phyloP scores from a whole-genome alignment of 30 jellyfish, hydroid and myxozoan genomes.

The Cassiopea xamachana region DNA sequence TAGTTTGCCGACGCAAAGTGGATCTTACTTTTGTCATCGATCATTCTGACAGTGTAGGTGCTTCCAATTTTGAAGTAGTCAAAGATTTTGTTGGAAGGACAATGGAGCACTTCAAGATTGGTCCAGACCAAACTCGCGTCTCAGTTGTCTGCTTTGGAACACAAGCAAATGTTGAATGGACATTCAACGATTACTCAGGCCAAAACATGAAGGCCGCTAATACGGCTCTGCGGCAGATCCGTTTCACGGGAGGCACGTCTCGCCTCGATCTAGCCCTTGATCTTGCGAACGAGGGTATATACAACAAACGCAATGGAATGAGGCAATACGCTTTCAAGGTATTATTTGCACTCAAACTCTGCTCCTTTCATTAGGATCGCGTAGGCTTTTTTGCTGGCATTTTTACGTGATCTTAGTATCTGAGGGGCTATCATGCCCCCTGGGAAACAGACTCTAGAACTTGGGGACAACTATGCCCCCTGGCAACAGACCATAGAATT shows the following conservation, averaged over 20 bases:
- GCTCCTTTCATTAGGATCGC: not conserved
- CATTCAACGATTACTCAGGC: conserved; percentile 77
- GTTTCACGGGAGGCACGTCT: conserved; percentile 78
- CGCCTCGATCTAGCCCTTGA: conserved; percentile 83
- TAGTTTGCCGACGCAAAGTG: conserved; percentile 81
- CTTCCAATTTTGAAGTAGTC: conserved; percentile 58
- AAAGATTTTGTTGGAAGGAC: conserved; percentile 65
- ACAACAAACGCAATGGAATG: conserved; percentile 68
- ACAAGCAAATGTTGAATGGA: conserved; percentile 79
- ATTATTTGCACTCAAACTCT: not conserved
- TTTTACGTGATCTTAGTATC: no score
- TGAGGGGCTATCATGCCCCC: no score
- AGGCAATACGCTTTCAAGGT: conserved; percentile 70
- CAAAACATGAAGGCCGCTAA: conserved; percentile 66
- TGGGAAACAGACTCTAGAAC: no score
- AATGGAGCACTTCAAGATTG: conserved; percentile 68
- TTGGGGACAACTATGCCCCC: no score
- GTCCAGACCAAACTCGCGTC: conserved; percentile 83
- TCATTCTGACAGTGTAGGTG: conserved; percentile 69
- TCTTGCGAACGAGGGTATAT: conserved; percentile 77
- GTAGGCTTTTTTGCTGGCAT: no score
- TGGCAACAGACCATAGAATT: no score
- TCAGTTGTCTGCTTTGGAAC: conserved; percentile 81
- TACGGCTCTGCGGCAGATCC: conserved; percentile 39
- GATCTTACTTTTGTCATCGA: conserved; percentile 87